Base-by-base conservation (phyloP, 1,140 invertebrate genomes). In the Lethocerus indicus region DNA sequence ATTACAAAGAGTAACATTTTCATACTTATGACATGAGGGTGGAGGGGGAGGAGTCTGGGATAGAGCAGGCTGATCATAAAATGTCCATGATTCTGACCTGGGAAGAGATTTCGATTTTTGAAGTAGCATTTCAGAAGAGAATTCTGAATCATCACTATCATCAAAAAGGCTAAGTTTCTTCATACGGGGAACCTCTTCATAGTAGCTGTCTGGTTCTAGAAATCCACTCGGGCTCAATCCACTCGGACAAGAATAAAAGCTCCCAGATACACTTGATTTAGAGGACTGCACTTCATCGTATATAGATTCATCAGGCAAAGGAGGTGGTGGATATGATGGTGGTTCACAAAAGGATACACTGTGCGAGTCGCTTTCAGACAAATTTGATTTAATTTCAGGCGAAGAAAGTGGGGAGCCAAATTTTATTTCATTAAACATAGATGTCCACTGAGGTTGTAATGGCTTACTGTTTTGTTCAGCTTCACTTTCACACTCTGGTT, bases 271-370 rank as follows among this genome's bases (percentile, higher is more conserved):
- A 23, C 63, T 63, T 18, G 67, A 71, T 18, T 58, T 57, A 3
- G 67, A 69, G 13, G 71, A 66, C 9, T 26, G 26, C 23, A 73
- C 58, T 43, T 71, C 68, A 59, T 76, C 72, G 54, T 75, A 75
- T 47, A 72, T 64, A 23, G 65, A 66, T 55, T 74, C 73, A 43
- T 72, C 70, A 27, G 71, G 71, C 57, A 71, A 61, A 29, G 72
- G 72, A 21, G 73, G 72, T 27, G 73, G 73, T 20, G 74, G 74
- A 58, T 73, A 74, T 26, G 66, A 58, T 9, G 71, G 70, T 12
- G 73, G 72, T 12, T 23, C 25, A 9, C 13, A 44, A n/a, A n/a
- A 44, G n/a, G 23, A 44, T 20, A 44, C n/a, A 26, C 23, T 27
- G 2, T 24, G 23, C 7, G n/a, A 14, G 14, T 44, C 42, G 14